A percentile compares a stretch with the other conserved stretches of the same genome.
Evolutionary conservation across 2,113 vertebrate genomes (phyloP).

Genomic region (Vulpes lagopus): DNA sequence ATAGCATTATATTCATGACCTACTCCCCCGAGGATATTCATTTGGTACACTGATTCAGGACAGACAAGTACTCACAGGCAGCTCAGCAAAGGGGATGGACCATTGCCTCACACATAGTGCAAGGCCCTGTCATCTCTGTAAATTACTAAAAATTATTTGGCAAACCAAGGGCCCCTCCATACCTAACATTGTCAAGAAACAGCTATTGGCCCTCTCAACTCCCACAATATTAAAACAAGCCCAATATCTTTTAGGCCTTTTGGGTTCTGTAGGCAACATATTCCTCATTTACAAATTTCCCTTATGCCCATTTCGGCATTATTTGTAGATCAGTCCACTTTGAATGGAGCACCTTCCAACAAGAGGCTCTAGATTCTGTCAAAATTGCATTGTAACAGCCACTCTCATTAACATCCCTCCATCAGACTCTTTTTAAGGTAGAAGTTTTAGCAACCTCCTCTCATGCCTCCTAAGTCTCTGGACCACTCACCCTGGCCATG

Average conservation of each 20-base stretch:
- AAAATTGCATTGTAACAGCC: background rate
- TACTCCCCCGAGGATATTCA: background rate
- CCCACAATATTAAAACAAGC: background rate
- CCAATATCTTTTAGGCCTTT: background rate
- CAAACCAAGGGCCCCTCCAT: background rate
- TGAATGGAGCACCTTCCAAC: background rate
- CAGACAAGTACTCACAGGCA: background rate
- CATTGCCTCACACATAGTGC: background rate
- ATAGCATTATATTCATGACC: background rate
- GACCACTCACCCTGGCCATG: background rate
- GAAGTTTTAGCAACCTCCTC: background rate
- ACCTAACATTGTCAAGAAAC: background rate
- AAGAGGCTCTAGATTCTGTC: background rate
- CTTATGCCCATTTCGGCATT: background rate
- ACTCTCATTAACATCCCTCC: background rate
- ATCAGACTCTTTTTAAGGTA: background rate
- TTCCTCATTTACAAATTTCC: background rate
- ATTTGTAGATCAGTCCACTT: background rate
- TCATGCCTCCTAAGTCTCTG: background rate
- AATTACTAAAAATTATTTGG: constrained; percentile 36
- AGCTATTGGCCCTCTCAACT: background rate
- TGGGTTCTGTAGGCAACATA: background rate
- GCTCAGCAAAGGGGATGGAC: background rate
- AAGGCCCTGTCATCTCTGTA: background rate
- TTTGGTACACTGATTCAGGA: background rate